Percentiles rank a stretch among this genome's conserved stretches.
These are phyloP conservation scores for Zaprionus kolodkinae DNA, from an alignment of 1,140 invertebrate genomes.

Conservation along the genomic window DNA sequence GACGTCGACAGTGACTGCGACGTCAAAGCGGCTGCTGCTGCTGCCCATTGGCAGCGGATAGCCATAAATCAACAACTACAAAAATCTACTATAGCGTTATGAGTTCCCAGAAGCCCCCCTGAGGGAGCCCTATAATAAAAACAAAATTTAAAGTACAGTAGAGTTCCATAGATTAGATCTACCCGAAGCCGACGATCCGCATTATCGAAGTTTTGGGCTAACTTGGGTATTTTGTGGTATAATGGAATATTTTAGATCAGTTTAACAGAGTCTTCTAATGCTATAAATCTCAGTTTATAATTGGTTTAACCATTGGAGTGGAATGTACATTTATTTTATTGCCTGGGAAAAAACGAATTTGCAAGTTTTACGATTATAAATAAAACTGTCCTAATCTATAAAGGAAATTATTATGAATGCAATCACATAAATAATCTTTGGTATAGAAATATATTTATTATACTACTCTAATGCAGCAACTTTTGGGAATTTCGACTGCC, in stretches of 20 bases:
- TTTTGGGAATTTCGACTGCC: too few relatives aligned
- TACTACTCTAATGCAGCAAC: too few relatives aligned
- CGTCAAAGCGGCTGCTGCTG: neutral
- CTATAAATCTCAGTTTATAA: slow-evolving; percentile 8
- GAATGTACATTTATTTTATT: neutral
- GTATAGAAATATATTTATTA: too few relatives aligned
- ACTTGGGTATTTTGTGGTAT: neutral
- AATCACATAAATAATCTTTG: neutral
- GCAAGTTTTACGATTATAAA: neutral
- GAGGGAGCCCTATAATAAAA: neutral
- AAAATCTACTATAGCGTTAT: neutral
- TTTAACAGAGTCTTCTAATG: neutral
- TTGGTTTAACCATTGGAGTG: neutral
- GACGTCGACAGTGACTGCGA: slow-evolving; percentile 3
- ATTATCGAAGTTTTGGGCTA: neutral
- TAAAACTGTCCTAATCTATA: neutral
- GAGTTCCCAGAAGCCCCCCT: neutral
- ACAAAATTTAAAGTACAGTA: neutral
- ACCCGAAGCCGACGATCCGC: neutral
- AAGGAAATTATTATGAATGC: neutral
- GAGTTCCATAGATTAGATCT: neutral
- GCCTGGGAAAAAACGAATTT: neutral
- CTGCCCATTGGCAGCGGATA: neutral
- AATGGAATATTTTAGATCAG: neutral
- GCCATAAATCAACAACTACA: slow-evolving; percentile 43